Percentiles rank a stretch among this genome's conserved stretches.
Evolutionary conservation across 2,888 invertebrate species (phyloP).

Genomic region (Pseudeuparius sepicola): DNA sequence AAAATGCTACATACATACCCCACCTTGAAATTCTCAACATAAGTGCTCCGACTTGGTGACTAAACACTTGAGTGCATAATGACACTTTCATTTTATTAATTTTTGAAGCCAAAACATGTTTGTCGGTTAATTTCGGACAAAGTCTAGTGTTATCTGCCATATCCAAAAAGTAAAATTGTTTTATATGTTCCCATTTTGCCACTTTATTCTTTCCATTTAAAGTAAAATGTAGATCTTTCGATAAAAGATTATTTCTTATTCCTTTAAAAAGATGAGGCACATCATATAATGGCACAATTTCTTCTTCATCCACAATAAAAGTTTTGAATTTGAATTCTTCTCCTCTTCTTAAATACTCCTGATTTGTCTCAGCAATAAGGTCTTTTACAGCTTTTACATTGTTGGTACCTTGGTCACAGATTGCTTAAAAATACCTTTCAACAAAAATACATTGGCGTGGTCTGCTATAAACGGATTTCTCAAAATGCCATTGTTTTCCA

Average conservation of each 20-base stretch:
- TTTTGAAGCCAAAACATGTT: constrained; percentile 17
- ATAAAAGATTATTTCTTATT: constrained; percentile 19
- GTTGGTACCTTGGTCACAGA: constrained; percentile 26
- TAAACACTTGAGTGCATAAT: constrained; percentile 21
- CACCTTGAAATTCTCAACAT: constrained; percentile 18
- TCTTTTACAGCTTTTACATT: constrained; percentile 21
- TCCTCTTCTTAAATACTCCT: constrained; percentile 2
- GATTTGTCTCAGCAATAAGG: constrained; percentile 16
- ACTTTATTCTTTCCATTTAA: constrained; percentile 9
- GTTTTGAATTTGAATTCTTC: constrained; percentile 16
- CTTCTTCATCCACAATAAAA: constrained; percentile 13
- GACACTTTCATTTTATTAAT: constrained; percentile 22
- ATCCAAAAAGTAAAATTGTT: constrained; percentile 17
- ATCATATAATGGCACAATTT: constrained; percentile 19
- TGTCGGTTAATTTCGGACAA: constrained; percentile 18
- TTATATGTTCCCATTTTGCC: constrained; percentile 17
- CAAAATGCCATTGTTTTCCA: not conserved
- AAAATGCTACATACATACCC: constrained; percentile 15
- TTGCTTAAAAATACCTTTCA: constrained; percentile 7
- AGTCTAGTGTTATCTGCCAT: constrained; percentile 10
- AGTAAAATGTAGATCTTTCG: constrained; percentile 14
- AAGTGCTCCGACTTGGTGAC: constrained; percentile 16
- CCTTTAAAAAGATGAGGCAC: constrained; percentile 19
- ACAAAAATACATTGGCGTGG: constrained; percentile 10
- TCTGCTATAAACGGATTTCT: not conserved